phyloP scores from a whole-genome alignment of 2,797 vertebrate species.

The Eulemur coronatus region DNA sequence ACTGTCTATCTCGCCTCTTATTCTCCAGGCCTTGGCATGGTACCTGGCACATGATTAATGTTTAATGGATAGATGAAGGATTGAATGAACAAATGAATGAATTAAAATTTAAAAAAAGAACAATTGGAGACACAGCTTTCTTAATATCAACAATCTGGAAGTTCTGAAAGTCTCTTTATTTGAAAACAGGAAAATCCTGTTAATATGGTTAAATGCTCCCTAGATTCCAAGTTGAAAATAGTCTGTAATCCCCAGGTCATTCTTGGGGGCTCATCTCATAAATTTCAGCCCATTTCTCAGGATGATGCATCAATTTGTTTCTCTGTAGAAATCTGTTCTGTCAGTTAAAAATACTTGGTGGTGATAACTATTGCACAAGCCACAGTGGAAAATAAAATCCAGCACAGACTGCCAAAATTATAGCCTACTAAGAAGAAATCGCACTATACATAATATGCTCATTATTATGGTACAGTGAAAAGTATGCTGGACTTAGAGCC shows the following conservation, averaged over 20 bases:
- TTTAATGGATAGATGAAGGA: not conserved
- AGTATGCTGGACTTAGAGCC: not conserved
- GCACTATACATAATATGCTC: conserved; percentile 3
- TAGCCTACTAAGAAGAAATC: conserved; percentile 42
- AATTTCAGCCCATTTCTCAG: conserved; percentile 43
- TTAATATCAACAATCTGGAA: not conserved
- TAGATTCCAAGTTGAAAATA: conserved; percentile 12
- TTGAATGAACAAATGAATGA: not conserved
- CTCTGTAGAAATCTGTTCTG: conserved; percentile 55
- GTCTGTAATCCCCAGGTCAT: not conserved
- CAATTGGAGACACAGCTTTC: conserved; percentile 14
- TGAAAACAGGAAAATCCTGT: conserved; percentile 12
- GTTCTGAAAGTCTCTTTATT: conserved; percentile 37
- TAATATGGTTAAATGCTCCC: not conserved
- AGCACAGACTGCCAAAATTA: conserved; percentile 51
- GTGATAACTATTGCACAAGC: conserved; percentile 47
- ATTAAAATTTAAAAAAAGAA: not conserved
- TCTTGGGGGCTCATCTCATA: not conserved
- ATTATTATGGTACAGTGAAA: conserved; percentile 42
- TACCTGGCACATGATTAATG: not conserved
- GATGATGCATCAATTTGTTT: conserved; percentile 30
- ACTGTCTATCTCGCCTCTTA: not conserved
- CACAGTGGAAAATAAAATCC: conserved; percentile 57
- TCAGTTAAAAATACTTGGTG: conserved; percentile 47
- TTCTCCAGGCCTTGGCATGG: not conserved